Conservation (phyloP, 2,797 vertebrate genomes). For the Gallinago nigripennis region DNA sequence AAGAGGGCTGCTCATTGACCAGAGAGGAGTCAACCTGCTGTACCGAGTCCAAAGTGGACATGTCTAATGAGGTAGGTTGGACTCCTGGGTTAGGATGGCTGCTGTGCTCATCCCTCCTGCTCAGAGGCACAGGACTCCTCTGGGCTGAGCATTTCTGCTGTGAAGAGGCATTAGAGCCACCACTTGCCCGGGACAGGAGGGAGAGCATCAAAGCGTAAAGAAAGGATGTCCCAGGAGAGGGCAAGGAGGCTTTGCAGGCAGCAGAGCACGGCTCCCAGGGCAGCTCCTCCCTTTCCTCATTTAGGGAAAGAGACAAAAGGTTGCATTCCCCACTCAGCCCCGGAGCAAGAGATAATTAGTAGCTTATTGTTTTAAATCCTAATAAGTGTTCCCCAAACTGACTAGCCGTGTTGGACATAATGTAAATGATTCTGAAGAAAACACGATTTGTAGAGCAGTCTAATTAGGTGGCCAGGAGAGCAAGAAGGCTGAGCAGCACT, state of each 20-base stretch:
- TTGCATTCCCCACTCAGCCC: not conserved
- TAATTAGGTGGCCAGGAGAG: not conserved
- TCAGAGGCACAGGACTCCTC: not conserved
- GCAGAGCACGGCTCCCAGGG: not conserved
- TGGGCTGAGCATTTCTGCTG: not conserved
- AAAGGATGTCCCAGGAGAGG: not conserved
- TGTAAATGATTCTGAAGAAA: not conserved
- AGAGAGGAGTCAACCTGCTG: not conserved
- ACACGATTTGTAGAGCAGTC: not conserved
- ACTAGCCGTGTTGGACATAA: not conserved
- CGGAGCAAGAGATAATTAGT: not conserved
- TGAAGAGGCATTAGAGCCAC: not conserved
- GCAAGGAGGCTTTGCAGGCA: not conserved
- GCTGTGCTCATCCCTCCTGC: not conserved
- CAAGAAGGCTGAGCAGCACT: not conserved
- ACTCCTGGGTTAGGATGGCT: not conserved
- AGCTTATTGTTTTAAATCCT: not conserved
- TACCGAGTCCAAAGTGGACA: not conserved
- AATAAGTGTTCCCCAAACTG: not conserved
- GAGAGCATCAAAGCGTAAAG: not conserved
- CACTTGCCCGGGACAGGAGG: not conserved
- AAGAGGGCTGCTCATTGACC: not conserved
- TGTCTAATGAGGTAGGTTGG: rapidly evolving
- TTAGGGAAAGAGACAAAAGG: not conserved
- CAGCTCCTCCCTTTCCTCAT: not conserved